Conservation (phyloP, 2,797 vertebrate genomes). For the Crypturellus tataupa region DNA sequence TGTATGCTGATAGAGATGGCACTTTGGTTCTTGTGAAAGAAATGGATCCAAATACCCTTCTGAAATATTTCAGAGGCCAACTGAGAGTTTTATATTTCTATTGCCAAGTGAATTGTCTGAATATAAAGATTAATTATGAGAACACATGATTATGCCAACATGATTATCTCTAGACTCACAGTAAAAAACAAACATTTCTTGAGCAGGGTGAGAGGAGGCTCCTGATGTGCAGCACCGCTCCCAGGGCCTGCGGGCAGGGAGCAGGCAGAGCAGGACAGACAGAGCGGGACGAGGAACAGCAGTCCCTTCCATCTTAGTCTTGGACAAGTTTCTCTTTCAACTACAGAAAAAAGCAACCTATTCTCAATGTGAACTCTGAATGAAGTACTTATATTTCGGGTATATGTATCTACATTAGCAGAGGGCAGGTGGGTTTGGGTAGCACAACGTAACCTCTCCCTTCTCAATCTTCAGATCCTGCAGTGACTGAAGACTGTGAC, state of each 20-base stretch:
- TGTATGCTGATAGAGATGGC: constrained; percentile 44
- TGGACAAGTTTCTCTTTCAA: not conserved
- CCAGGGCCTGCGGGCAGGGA: not conserved
- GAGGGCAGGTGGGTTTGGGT: not conserved
- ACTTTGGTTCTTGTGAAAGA: constrained; percentile 51
- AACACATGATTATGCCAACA: not conserved
- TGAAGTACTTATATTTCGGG: not conserved
- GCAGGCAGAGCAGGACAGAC: fast-evolving
- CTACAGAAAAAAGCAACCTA: not conserved
- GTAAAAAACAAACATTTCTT: not conserved
- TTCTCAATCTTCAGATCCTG: not conserved
- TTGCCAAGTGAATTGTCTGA: not conserved
- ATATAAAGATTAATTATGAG: constrained; percentile 52
- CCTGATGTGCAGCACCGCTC: not conserved
- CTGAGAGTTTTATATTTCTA: not conserved
- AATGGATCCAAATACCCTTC: constrained; percentile 54
- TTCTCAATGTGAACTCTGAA: not conserved
- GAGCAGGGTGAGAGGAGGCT: not conserved
- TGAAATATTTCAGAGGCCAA: constrained; percentile 17
- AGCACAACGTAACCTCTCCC: not conserved
- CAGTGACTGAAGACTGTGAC: not conserved
- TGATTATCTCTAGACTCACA: not conserved
- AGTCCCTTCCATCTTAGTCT: not conserved
- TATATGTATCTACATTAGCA: not conserved
- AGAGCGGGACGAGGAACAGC: not conserved